These are phyloP conservation scores for Monopterus albus DNA, from an alignment of 2,113 vertebrate genomes.

Conservation along the genomic window DNA sequence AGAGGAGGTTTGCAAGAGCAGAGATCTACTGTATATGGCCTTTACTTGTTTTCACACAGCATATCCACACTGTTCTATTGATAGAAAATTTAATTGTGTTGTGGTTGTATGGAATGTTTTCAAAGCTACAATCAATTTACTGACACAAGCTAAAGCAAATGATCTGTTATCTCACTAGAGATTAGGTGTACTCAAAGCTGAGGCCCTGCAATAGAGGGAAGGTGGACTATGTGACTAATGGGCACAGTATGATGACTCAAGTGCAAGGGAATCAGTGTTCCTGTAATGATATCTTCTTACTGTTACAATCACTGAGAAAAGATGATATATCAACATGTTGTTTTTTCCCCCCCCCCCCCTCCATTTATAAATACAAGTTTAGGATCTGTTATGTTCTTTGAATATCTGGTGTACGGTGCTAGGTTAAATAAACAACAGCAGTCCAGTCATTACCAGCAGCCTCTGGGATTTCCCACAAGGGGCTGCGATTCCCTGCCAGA, in stretches of 20 bases:
- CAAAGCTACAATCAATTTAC: conserved; percentile 32
- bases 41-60: conserved; percentile 1
- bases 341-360: too few relatives aligned
- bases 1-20: background rate
- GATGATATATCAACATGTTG: background rate
- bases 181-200: conserved; percentile 55
- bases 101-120: conserved; percentile 4
- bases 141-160: conserved; percentile 23
- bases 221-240: conserved; percentile 62
- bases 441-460: conserved; percentile 74
- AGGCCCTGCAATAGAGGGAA: conserved; percentile 46
- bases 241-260: conserved; percentile 66
- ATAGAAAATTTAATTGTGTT: conserved; percentile 5
- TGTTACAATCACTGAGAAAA: background rate
- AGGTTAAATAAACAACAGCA: conserved; percentile 55
- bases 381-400: background rate
- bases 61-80: background rate
- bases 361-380: too few relatives aligned
- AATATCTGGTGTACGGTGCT: background rate
- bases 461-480: conserved; percentile 68
- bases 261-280: conserved; percentile 29
- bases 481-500: conserved; percentile 50
- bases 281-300: conserved; percentile 2
- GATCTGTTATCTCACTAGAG: conserved; percentile 56
- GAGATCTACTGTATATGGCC: background rate